Base-by-base conservation (phyloP, 2,888 invertebrate species). In the Oeneis ivallda region DNA sequence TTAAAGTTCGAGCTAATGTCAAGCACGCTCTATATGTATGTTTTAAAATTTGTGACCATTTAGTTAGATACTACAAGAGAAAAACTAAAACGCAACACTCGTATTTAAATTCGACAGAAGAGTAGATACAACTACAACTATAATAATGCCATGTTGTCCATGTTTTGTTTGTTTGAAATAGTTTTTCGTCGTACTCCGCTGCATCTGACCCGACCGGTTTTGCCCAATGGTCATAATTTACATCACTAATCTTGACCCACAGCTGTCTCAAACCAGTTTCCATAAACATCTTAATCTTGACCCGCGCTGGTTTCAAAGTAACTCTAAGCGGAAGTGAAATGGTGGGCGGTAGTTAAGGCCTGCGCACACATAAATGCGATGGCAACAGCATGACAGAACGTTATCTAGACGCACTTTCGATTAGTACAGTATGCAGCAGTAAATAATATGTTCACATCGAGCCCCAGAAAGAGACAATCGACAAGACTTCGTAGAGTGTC, bases 181-280 rank as follows among this genome's bases (percentile, higher is more conserved):
- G 62, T 64, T 66, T 41, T 43, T 41, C 37, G 43, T 41, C 26
- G 68, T 70, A 68, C 68, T 45, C 59, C 72, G 65, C 81, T 86
- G 87, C 87, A 86, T 86, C 82, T 81, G 74, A 75, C 78, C 74
- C 69, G 76, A 89, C 90, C 88, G 89, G 91, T 89, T n/a, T 85
- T 72, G 67, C 68, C 67, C 74, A 75, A 74, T 72, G 77, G 75
- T 79, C 76, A 78, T 87, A 85, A 86, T 84, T 86, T 85, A 78
- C 77, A 83, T 83, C 81, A 82, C 82, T 85, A 87, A 87, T 88
- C 73, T 89, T 91, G 91, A 90, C 90, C 90, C 87, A 89, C 84
- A 89, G 86, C 79, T 81, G 85, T 81, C 76, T 75, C 67, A 74
- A 79, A 81, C 84, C 81, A 83, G 85, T 85, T 84, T 77, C 78